Base-by-base conservation (phyloP, 2,113 vertebrate species). In the Vimba vimba region DNA sequence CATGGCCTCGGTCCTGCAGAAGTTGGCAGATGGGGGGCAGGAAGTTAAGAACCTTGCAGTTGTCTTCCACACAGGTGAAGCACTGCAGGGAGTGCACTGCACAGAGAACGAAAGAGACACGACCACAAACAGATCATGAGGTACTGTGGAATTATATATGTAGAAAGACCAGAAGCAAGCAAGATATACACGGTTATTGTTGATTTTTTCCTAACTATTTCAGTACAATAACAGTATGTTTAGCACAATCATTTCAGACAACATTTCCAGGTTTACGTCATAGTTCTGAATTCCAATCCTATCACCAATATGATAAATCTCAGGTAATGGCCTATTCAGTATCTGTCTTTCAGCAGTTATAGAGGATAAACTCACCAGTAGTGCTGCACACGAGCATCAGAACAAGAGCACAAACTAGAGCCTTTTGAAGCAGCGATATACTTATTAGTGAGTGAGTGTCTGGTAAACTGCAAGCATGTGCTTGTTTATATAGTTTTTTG, bases 51-150 rank as follows among this genome's bases (percentile, higher is more conserved):
- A 71, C 64, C 47, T 82, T 82, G 64, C 80, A 82, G 80, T 69
- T 0, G 19, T n/a, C 64, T 0, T 6, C 45, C 62, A 33, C 45
- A 23, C 79, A 82, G 25, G 62, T 69, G 17, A 50, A 82, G 79
- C 79, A 82, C 19, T 47, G n/a, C 23, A 82, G 79, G 9, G 43
- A 45, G 43, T 82, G 13, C n/a, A 82, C 79, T 82, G 62, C n/a
- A 33, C n/a, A 82, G 4, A 23, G n/a, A 50, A 21, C 17, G 8
- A 78, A 21, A 79, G 71, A 47, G 4, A 75, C 19, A 47, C 12
- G 27, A 55, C 11, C 15, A 77, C 25, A 30, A 43, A 80, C 68
- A n/a, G 23, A 71, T 43, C 68, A 71, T 71, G 4, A 71, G 68
- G 4, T 43, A 43, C 68, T 23, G 33, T 39, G 36, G 55, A 57